These are phyloP conservation scores for Lasioglossum lativentre DNA, from an alignment of 2,888 invertebrate species.

Conservation along the genomic window DNA sequence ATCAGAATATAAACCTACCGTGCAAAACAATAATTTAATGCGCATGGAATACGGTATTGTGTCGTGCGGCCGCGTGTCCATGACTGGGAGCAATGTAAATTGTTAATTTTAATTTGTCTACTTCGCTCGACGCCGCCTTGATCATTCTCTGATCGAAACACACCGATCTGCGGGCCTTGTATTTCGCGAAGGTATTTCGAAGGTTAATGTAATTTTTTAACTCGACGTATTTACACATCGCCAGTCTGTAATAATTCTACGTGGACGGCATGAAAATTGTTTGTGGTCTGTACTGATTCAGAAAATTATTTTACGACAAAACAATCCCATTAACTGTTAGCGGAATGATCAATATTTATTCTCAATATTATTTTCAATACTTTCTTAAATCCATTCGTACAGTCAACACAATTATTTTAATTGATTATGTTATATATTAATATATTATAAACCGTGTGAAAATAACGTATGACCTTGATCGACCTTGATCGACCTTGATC, in stretches of 20 bases:
- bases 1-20: conserved; percentile 62
- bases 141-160: background rate
- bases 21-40: conserved; percentile 69
- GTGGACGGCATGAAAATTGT: background rate
- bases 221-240: background rate
- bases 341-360: background rate
- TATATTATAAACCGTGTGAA: background rate
- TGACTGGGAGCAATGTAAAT: conserved; percentile 41
- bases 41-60: conserved; percentile 50
- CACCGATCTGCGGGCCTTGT: background rate
- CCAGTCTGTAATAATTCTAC: background rate
- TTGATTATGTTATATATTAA: background rate
- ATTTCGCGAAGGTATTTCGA: background rate
- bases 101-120: conserved; percentile 54
- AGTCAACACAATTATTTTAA: background rate
- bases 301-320: background rate
- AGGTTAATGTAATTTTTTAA: background rate
- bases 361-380: background rate
- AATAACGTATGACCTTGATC: background rate
- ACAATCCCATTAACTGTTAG: background rate
- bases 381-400: too few species aligned
- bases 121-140: background rate
- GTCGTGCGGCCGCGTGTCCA: conserved; percentile 26
- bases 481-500: conserved; percentile 8
- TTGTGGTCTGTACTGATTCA: background rate